Percentiles rank a stretch among this genome's conserved stretches.
These are phyloP conservation scores for Drepana arcuata DNA, from an alignment of 1,140 invertebrate species.

Conservation along the genomic window DNA sequence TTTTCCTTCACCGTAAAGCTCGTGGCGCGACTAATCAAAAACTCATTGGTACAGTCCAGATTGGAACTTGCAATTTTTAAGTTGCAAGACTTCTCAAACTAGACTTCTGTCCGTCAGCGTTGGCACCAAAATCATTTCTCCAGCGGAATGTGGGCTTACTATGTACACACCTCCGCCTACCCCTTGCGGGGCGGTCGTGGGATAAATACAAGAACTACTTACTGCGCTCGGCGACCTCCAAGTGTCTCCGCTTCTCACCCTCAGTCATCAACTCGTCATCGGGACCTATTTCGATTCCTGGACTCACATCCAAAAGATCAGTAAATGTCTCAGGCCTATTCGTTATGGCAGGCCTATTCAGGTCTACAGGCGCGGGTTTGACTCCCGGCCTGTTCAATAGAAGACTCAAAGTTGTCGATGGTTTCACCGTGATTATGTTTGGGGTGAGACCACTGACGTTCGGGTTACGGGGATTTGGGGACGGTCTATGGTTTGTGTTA, in stretches of 20 bases:
- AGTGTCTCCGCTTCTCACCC: conserved; percentile 31
- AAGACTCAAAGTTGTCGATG: conserved; percentile 30
- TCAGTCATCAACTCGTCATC: conserved; percentile 42
- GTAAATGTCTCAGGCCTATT: conserved; percentile 31
- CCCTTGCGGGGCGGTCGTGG: no score
- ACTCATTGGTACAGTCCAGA: not conserved
- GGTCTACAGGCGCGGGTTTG: conserved; percentile 27
- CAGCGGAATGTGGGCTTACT: no score
- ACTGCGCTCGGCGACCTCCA: conserved; percentile 45
- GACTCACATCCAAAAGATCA: not conserved
- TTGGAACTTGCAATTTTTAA: no score
- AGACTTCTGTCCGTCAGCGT: no score
- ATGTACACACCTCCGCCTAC: no score
- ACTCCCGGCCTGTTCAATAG: conserved; percentile 33
- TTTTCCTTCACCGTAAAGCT: no score
- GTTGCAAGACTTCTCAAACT: not conserved
- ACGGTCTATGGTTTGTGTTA: no score
- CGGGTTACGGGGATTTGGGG: no score
- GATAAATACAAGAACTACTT: conserved; percentile 16
- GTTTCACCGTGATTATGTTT: no score
- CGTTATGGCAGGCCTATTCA: conserved; percentile 37
- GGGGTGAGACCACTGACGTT: no score
- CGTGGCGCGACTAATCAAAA: not conserved
- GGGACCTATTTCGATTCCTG: conserved; percentile 27
- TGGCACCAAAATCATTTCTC: no score